These are phyloP conservation scores for Hetaerina titia DNA, from an alignment of 2,888 invertebrate genomes.

Conservation along the genomic window DNA sequence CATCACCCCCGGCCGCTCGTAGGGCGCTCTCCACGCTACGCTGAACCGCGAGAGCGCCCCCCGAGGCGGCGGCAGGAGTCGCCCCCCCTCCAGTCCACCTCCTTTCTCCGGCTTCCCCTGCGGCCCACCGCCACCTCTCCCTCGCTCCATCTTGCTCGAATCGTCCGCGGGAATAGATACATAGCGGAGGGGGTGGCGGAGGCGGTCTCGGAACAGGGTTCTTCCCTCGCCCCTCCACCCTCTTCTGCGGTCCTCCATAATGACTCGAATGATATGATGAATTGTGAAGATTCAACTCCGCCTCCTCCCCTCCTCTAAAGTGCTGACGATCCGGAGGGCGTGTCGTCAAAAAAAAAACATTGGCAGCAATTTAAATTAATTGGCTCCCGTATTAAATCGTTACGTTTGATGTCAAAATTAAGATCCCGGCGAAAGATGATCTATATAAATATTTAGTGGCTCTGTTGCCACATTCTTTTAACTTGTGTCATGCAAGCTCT, in stretches of 20 bases:
- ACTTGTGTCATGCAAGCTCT: background rate
- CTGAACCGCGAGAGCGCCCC: background rate
- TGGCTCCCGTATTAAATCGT: background rate
- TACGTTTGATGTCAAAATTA: conserved; percentile 1
- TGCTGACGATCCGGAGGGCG: background rate
- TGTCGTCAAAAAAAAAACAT: background rate
- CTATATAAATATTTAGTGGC: background rate
- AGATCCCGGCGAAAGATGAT: background rate
- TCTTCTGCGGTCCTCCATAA: background rate
- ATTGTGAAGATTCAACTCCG: background rate
- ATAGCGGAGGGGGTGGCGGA: too few relatives aligned
- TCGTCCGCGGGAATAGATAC: too few relatives aligned
- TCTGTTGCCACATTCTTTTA: background rate
- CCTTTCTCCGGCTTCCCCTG: too few relatives aligned
- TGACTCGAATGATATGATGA: background rate
- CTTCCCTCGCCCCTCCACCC: background rate
- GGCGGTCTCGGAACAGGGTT: too few relatives aligned
- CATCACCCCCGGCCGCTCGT: background rate
- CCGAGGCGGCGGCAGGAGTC: background rate
- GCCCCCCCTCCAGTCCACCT: too few relatives aligned
- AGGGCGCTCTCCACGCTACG: background rate
- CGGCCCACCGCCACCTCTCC: background rate
- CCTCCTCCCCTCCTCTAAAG: background rate
- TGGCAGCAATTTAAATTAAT: background rate
- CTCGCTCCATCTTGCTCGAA: background rate